Percentiles rank a stretch among this genome's conserved stretches.
Conservation (phyloP, 2,797 vertebrate genomes). For the Pampus argenteus region DNA sequence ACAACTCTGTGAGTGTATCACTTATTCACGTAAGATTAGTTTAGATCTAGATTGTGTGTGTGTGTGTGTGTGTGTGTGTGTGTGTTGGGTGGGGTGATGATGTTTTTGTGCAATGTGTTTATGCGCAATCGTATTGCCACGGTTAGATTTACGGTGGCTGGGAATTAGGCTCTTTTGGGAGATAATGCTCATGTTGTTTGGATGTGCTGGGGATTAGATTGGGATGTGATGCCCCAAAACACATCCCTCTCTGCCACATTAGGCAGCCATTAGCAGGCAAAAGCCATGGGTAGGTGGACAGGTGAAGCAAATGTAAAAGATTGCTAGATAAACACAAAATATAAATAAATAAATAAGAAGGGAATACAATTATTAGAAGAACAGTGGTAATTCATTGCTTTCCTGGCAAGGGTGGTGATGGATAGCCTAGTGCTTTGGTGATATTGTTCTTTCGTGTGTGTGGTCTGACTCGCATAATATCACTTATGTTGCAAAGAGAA, state of each 20-base stretch:
- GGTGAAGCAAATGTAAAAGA: slow-evolving; percentile 51
- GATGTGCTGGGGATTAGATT: slow-evolving; percentile 45
- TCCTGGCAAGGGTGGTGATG: slow-evolving; percentile 23
- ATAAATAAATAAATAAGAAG: slow-evolving; percentile 56
- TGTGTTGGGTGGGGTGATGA: neutral
- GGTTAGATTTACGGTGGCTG: slow-evolving; percentile 33
- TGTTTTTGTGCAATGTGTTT: slow-evolving; percentile 13
- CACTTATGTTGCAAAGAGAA: slow-evolving; percentile 12
- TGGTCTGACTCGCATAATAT: slow-evolving; percentile 6
- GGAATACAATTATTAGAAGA: slow-evolving; percentile 44
- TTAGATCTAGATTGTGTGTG: slow-evolving; percentile 30
- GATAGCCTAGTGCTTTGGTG: slow-evolving; percentile 15
- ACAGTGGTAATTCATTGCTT: slow-evolving; percentile 40
- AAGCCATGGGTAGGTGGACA: slow-evolving; percentile 46
- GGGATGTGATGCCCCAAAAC: slow-evolving; percentile 39
- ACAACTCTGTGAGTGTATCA: slow-evolving; percentile 33
- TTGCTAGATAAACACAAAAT: slow-evolving; percentile 43
- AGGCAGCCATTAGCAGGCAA: slow-evolving; percentile 49
- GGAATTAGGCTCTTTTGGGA: slow-evolving; percentile 36
- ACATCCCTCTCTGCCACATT: slow-evolving; percentile 61
- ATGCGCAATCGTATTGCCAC: slow-evolving; percentile 29
- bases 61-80: slow-evolving; percentile 17
- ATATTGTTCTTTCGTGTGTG: slow-evolving; percentile 30
- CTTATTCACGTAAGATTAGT: slow-evolving; percentile 45
- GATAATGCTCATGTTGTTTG: slow-evolving; percentile 31